Conservation (phyloP, 2,797 vertebrate genomes). For the Otolemur crassicaudatus region DNA sequence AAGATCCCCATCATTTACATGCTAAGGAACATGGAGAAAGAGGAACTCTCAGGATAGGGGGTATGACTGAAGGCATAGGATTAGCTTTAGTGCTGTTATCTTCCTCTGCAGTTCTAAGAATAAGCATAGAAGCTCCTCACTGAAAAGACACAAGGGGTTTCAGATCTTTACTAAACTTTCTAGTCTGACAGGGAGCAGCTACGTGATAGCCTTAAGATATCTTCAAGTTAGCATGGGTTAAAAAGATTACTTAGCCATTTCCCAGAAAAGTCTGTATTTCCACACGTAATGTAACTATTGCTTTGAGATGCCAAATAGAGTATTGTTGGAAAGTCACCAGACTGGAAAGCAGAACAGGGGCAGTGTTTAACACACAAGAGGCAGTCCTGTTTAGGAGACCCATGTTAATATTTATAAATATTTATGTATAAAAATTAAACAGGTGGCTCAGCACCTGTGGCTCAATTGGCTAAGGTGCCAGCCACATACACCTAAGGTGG, state of each 20-base stretch:
- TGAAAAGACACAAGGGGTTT: background rate
- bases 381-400: background rate
- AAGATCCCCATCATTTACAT: background rate
- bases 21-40: background rate
- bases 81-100: background rate
- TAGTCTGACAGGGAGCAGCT: background rate
- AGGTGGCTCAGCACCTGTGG: background rate
- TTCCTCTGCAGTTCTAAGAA: background rate
- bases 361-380: background rate
- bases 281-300: slow-evolving; percentile 21
- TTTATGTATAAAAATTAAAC: slow-evolving; percentile 54
- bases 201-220: slow-evolving; percentile 9
- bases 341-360: background rate
- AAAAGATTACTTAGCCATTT: slow-evolving; percentile 40
- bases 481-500: too few species aligned
- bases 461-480: too few species aligned
- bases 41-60: background rate
- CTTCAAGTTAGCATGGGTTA: background rate
- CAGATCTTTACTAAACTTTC: slow-evolving; percentile 4
- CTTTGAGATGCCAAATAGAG: slow-evolving; percentile 17
- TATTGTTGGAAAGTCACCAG: slow-evolving; percentile 32
- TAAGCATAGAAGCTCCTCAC: background rate
- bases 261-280: background rate
- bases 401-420: slow-evolving; percentile 5
- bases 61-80: background rate